phyloP scores from a whole-genome alignment of 2,113 vertebrate genomes.

The Formicarius rufipectus region DNA sequence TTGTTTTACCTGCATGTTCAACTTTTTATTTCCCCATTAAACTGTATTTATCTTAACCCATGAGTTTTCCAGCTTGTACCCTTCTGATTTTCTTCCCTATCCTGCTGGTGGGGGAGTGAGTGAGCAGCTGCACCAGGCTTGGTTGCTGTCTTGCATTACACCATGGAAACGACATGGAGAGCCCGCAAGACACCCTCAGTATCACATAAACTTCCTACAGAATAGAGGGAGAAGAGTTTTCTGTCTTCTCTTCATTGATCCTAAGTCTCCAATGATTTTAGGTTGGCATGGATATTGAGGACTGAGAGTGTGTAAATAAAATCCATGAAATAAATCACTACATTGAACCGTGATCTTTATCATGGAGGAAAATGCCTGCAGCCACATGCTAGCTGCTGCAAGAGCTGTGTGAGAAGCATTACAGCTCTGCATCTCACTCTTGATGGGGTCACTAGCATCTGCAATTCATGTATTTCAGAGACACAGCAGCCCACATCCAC shows the following conservation, averaged over 20 bases:
- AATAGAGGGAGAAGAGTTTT: neutral
- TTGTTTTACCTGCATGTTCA: neutral
- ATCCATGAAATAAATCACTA: neutral
- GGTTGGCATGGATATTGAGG: neutral
- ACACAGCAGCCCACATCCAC: neutral
- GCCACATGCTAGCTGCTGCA: neutral
- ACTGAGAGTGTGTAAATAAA: neutral
- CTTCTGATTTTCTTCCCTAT: neutral
- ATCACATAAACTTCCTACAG: neutral
- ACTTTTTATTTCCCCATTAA: neutral
- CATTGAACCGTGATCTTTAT: neutral
- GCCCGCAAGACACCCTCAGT: neutral
- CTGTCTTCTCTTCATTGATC: neutral
- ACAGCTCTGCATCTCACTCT: neutral
- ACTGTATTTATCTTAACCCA: neutral
- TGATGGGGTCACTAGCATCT: neutral
- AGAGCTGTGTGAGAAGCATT: neutral
- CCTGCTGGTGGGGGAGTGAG: neutral
- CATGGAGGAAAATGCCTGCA: neutral
- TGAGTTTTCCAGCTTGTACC: neutral
- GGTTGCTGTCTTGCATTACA: neutral
- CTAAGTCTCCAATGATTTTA: neutral
- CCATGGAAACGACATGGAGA: neutral
- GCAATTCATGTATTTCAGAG: neutral
- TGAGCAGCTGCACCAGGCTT: accelerated